phyloP scores from a whole-genome alignment of 2,797 vertebrate genomes.

The Ciconia nigra region DNA sequence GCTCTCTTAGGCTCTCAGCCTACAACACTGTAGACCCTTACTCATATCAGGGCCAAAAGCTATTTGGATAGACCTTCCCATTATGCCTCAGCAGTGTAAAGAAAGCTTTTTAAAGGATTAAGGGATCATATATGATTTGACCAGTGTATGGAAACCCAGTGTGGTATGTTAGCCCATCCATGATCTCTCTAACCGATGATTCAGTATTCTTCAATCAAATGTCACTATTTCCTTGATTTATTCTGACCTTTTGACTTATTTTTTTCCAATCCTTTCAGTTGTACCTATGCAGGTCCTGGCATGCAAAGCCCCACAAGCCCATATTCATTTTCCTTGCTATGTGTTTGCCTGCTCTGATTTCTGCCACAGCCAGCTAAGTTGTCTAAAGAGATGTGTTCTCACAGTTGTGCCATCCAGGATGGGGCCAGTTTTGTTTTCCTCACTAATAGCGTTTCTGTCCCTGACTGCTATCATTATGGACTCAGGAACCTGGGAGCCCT shows the following conservation, averaged over 20 bases:
- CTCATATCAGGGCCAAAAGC: accelerated
- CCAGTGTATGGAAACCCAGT: neutral
- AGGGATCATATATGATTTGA: neutral
- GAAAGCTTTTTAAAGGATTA: neutral
- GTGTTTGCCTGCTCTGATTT: neutral
- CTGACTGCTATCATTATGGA: neutral
- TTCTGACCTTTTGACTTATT: neutral
- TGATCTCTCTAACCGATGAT: neutral
- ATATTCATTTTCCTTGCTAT: neutral
- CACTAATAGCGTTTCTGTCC: neutral
- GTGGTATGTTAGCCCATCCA: neutral
- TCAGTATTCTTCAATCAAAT: neutral
- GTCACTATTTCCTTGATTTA: neutral
- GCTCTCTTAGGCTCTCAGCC: neutral
- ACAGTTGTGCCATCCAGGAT: neutral
- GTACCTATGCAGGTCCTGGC: neutral
- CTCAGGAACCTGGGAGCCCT: neutral
- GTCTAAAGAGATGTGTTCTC: neutral
- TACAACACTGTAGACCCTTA: neutral
- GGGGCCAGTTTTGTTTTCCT: neutral
- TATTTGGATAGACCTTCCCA: neutral
- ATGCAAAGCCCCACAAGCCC: accelerated
- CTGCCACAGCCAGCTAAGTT: neutral
- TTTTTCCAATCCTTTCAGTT: neutral
- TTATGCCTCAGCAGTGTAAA: neutral